Evolutionary conservation across 1,140 invertebrate genomes (phyloP).

Genomic region (Drosophila busckii): DNA sequence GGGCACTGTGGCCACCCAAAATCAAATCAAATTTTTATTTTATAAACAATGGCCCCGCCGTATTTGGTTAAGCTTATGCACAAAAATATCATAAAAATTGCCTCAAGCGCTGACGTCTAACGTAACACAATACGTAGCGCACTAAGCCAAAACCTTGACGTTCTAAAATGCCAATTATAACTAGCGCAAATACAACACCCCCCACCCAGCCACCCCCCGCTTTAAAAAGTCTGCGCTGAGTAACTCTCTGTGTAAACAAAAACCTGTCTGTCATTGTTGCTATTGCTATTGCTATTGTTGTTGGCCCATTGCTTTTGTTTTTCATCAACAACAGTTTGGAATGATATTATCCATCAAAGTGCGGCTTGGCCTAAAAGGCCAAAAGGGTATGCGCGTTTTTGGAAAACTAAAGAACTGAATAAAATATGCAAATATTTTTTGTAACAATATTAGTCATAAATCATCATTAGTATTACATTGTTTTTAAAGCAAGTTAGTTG

Average conservation of each 20-base stretch:
- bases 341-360: conserved; percentile 44
- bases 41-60: too few species aligned
- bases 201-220: background rate
- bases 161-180: conserved; percentile 76
- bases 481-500: too few species aligned
- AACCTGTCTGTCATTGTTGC: conserved; percentile 2
- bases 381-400: too few species aligned
- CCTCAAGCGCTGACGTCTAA: too few species aligned
- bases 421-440: too few species aligned
- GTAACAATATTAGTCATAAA: too few species aligned
- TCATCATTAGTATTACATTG: too few species aligned
- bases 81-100: conserved; percentile 19
- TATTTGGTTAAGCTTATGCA: too few species aligned
- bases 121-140: conserved; percentile 7
- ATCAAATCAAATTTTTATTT: too few species aligned
- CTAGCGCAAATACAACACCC: conserved; percentile 54
- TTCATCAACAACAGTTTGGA: conserved; percentile 38
- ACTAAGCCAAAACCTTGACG: conserved; percentile 56
- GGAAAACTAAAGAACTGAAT: too few species aligned
- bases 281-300: conserved; percentile 5
- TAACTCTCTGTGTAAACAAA: conserved; percentile 12
- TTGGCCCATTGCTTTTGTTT: conserved; percentile 26
- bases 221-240: background rate
- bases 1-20: too few species aligned
- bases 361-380: too few species aligned